Base-by-base conservation (phyloP, 2,797 vertebrate genomes). In the Ibycter americanus region DNA sequence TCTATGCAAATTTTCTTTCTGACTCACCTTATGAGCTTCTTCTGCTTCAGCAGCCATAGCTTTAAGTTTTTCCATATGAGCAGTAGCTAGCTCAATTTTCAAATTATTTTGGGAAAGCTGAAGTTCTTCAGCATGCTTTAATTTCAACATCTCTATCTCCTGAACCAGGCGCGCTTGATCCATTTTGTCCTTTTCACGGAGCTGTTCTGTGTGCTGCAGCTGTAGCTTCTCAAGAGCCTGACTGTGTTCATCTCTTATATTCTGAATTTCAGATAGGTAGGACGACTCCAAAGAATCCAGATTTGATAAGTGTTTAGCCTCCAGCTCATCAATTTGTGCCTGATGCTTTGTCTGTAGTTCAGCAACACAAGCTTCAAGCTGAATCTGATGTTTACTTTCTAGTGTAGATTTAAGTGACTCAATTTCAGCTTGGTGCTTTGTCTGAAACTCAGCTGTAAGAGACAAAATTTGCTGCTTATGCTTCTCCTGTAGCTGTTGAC, bases 261-360 rank as follows among this genome's bases (percentile, higher is more conserved):
- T 96, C 98, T 99, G 99, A 44, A 99, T 98, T 97, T 99, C 99
- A 86, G 98, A 98, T 27, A 99, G 93, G 97, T 99, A 99, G 8
- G 99, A 98, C 2, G 98, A 97, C 95, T 99, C 99, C 96, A 99
- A 91, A 12, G 98, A 99, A 91, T 99, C 99, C 98, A 99, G 98
- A 95, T 98, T 99, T 51, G 98, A 97, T 93, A 99, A 95, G 95
- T 99, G 98, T 91, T 98, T 98, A 34, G 95, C 96, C 96, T 99
- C 99, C 83, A 99, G 87, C 55, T 98, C 98, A 29, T 98, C 97
- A 5, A 97, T 93, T 55, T 99, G 98, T 12, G 97, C 94, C 85
- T 97, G 97, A 66, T 98, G 98, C 93, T 98, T 98, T 26, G 89
- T 79, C 90, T 96, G 71, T 19, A 99, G 92, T 7, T 98, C 97